Evolutionary conservation across 2,113 vertebrate species (phyloP).

Genomic region (Platysteira castanea): DNA sequence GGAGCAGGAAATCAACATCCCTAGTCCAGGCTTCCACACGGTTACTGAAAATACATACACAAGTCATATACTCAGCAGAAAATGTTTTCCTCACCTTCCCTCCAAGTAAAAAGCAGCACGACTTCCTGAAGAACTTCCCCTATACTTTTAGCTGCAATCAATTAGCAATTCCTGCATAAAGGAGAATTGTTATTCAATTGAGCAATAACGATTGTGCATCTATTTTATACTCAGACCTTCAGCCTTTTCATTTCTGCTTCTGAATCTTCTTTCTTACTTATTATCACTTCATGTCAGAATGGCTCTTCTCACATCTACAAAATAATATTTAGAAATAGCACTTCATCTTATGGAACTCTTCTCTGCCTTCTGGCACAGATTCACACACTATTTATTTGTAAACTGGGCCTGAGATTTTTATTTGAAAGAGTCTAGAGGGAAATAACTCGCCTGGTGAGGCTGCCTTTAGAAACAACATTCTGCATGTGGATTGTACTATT

Average conservation of each 20-base stretch:
- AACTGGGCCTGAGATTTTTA: background rate
- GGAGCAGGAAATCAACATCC: slow-evolving; percentile 86
- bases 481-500: background rate
- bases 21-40: slow-evolving; percentile 96
- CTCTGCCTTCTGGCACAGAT: background rate
- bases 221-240: background rate
- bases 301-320: background rate
- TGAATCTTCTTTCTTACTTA: background rate
- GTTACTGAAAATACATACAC: slow-evolving; percentile 76
- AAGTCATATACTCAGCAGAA: background rate
- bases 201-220: background rate
- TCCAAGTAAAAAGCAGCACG: background rate
- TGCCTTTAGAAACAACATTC: background rate
- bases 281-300: background rate
- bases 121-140: background rate
- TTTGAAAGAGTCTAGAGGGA: background rate
- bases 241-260: background rate
- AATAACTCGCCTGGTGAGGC: background rate
- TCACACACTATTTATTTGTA: background rate
- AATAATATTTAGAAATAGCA: background rate
- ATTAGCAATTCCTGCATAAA: background rate
- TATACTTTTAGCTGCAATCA: background rate
- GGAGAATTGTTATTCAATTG: background rate
- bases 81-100: background rate
- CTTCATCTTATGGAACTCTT: background rate